Evolutionary conservation across 2,888 invertebrate genomes (phyloP), one percentile per base, ranked within the genome.

Genomic region (Athalia rosae): DNA sequence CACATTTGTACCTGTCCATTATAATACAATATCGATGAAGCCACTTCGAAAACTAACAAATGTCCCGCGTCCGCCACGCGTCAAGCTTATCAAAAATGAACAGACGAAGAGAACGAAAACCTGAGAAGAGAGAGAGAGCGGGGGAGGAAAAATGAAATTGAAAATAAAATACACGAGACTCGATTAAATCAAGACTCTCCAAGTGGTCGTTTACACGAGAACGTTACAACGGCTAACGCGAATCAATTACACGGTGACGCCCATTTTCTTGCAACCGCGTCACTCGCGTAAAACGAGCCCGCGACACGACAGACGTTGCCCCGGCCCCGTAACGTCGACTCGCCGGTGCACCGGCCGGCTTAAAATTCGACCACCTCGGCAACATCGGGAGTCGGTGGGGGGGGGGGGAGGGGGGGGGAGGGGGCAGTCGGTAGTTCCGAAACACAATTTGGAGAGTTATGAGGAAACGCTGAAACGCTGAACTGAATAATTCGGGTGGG

Each of bases 401-500:
- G n/a, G n/a, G n/a, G n/a, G n/a, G n/a, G n/a, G n/a, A n/a, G n/a
- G n/a, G n/a, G n/a, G n/a, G n/a, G n/a, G n/a, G n/a, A n/a, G n/a
- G n/a, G n/a, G n/a, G n/a, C n/a, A 64, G 45, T 64, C n/a, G n/a
- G 5, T n/a, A 58, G 71, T 71, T 43, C 45, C 43, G 43, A 58
- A 71, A 71, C 43, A 58, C 43, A 71, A 71, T 71, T 71, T 71
- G n/a, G 59, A 79, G 77, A 82, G 81, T 82, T 81, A 81, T 82
- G 82, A 83, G 82, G n/a, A n/a, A n/a, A n/a, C n/a, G n/a, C n/a
- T n/a, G n/a, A 83, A 84, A 81, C 83, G 82, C 79, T 79, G 82
- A 79, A 83, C 61, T 87, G 83, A 87, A 87, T 87, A 85, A 87
- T 87, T 87, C 85, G 83, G 84, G 85, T 83, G 84, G 82, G 81